phyloP scores from a whole-genome alignment of 2,797 vertebrate species.

The Dendrocincla fuliginosa region DNA sequence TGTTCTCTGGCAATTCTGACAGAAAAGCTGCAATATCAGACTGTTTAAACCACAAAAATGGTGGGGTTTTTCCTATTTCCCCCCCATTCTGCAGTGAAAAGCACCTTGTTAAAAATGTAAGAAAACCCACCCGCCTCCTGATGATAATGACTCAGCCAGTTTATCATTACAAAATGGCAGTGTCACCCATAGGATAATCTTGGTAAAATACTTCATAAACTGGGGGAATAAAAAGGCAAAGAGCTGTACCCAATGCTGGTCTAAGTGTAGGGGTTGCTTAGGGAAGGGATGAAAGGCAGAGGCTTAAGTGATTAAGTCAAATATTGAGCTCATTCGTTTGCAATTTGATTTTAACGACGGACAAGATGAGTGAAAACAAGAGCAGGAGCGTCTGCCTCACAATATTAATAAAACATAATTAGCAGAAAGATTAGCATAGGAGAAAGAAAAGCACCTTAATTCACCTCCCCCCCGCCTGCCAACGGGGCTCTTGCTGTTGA shows the following conservation, averaged over 20 bases:
- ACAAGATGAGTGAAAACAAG: constrained; percentile 1
- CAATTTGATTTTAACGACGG: constrained; percentile 33
- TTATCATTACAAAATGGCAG: background rate
- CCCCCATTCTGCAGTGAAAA: background rate
- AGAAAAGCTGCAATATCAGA: background rate
- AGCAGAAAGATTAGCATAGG: constrained; percentile 58
- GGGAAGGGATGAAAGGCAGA: background rate
- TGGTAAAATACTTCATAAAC: background rate
- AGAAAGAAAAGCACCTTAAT: constrained; percentile 37
- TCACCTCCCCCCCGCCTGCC: constrained; percentile 8
- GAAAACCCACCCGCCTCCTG: background rate
- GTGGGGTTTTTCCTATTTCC: accelerated
- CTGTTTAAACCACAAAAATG: constrained; percentile 29
- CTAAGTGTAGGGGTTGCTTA: background rate
- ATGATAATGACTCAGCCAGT: background rate
- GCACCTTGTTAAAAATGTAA: background rate
- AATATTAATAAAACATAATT: constrained; percentile 66
- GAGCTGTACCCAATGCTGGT: background rate
- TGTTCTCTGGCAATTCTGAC: background rate
- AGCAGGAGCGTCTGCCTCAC: background rate
- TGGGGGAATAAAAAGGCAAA: background rate
- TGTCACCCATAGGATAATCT: background rate
- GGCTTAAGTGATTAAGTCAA: constrained; percentile 32
- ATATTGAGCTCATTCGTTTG: constrained; percentile 27
- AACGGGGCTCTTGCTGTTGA: background rate